These are phyloP conservation scores for Pseudomyrmex gracilis DNA, from an alignment of 1,140 invertebrate species.

Conservation along the genomic window DNA sequence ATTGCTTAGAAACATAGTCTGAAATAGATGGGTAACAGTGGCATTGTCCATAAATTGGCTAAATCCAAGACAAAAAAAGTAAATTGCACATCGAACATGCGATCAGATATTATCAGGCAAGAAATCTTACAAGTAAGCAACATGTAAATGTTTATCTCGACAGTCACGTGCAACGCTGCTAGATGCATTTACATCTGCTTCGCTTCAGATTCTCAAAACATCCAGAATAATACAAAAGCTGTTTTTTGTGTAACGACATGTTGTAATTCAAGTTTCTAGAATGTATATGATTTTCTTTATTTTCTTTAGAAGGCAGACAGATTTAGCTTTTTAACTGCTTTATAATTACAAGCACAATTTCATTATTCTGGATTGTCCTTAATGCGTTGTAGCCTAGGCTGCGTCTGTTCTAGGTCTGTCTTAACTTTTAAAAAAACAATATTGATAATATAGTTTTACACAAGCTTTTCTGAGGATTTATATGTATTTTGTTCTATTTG, in stretches of 20 bases:
- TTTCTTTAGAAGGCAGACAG: slow-evolving; percentile 69
- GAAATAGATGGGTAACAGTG: slow-evolving; percentile 62
- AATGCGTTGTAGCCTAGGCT: slow-evolving; percentile 83
- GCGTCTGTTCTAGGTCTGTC: slow-evolving; percentile 86
- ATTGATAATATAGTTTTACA: slow-evolving; percentile 43
- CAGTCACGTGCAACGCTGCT: slow-evolving; percentile 32
- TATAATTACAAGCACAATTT: slow-evolving; percentile 70
- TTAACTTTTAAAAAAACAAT: slow-evolving; percentile 77
- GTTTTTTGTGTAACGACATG: slow-evolving; percentile 28
- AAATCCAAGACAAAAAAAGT: not conserved
- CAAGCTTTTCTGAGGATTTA: slow-evolving; percentile 58
- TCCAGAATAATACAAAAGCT: slow-evolving; percentile 83
- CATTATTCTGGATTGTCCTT: slow-evolving; percentile 85
- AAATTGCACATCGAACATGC: slow-evolving; percentile 73
- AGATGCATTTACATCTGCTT: slow-evolving; percentile 78
- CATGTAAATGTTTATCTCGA: slow-evolving; percentile 74
- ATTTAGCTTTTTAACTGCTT: slow-evolving; percentile 50
- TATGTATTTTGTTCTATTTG: slow-evolving; percentile 63
- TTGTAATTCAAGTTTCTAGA: slow-evolving; percentile 50
- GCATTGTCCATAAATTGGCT: slow-evolving; percentile 56
- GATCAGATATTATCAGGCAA: slow-evolving; percentile 80
- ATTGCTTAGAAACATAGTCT: slow-evolving; percentile 26
- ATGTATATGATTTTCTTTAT: slow-evolving; percentile 72
- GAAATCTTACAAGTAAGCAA: slow-evolving; percentile 70
- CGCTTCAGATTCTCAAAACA: slow-evolving; percentile 69